Conservation (phyloP, 2,888 invertebrate species). For the Drosophila tanythrix region DNA sequence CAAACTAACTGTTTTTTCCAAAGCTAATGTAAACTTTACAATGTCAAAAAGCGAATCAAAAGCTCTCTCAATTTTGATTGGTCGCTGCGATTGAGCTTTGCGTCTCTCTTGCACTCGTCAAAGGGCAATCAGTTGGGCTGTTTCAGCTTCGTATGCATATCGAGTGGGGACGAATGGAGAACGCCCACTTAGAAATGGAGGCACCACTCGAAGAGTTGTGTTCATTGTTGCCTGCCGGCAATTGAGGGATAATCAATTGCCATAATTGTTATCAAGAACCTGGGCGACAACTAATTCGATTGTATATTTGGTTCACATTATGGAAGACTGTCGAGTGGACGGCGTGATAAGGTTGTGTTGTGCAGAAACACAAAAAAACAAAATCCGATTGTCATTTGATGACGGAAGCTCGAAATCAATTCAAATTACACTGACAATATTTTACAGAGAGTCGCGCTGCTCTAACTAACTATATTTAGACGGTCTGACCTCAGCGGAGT, state of each 20-base stretch:
- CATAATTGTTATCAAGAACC: slow-evolving; percentile 59
- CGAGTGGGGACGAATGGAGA: slow-evolving; percentile 17
- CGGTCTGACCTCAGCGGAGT: slow-evolving; percentile 45
- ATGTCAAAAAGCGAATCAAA: slow-evolving; percentile 1
- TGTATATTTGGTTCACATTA: slow-evolving; percentile 29
- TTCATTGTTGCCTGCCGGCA: slow-evolving; percentile 22
- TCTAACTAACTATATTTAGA: slow-evolving; percentile 21
- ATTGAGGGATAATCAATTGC: slow-evolving; percentile 71
- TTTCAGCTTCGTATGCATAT: slow-evolving; percentile 16
- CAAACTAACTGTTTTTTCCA: neutral
- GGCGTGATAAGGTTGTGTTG: slow-evolving; percentile 51
- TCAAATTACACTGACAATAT: slow-evolving; percentile 21
- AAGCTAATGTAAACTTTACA: neutral
- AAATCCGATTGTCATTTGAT: slow-evolving; percentile 7
- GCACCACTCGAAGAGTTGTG: slow-evolving; percentile 4
- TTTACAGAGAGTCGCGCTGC: slow-evolving; percentile 26
- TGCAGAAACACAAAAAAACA: slow-evolving; percentile 2
- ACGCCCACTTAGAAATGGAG: slow-evolving; percentile 66
- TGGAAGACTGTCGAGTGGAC: slow-evolving; percentile 42
- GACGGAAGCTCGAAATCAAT: slow-evolving; percentile 61
- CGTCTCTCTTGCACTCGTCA: slow-evolving; percentile 20
- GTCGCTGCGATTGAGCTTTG: neutral
- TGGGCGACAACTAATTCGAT: slow-evolving; percentile 67
- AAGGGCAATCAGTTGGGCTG: neutral
- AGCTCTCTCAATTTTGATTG: slow-evolving; percentile 34